phyloP scores from a whole-genome alignment of 2,888 invertebrate species.

The Hydriomena furcata region DNA sequence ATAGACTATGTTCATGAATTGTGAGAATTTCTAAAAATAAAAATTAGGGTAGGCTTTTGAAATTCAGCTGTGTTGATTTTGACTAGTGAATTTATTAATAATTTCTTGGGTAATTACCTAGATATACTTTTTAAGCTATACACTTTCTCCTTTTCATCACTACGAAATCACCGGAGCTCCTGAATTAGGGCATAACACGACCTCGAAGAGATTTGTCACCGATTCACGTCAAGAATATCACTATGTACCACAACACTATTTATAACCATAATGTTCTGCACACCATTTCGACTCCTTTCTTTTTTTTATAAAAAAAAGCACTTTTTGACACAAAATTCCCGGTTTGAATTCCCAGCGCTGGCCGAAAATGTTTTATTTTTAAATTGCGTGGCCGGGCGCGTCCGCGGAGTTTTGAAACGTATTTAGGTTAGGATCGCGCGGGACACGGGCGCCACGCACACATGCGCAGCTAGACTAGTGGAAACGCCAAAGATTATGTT shows the following conservation, averaged over 20 bases:
- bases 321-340: constrained; percentile 33
- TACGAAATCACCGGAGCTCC: constrained; percentile 37
- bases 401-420: constrained; percentile 72
- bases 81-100: too few species aligned
- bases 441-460: constrained; percentile 49
- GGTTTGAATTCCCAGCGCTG: constrained; percentile 24
- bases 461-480: constrained; percentile 42
- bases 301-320: constrained; percentile 25
- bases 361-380: constrained; percentile 65
- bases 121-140: constrained; percentile 5
- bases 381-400: constrained; percentile 67
- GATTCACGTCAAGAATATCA: constrained; percentile 54
- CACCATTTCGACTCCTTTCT: constrained; percentile 22
- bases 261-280: constrained; percentile 56
- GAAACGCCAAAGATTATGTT: constrained; percentile 54
- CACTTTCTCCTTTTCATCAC: constrained; percentile 58
- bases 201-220: constrained; percentile 61
- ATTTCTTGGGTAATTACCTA: too few species aligned
- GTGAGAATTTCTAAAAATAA: constrained; percentile 31
- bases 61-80: neutral
- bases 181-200: constrained; percentile 41
- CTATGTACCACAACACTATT: constrained; percentile 54
- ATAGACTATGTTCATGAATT: too few species aligned
- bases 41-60: constrained; percentile 9
- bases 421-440: constrained; percentile 81